Percentiles rank a stretch among this genome's conserved stretches.
These are phyloP conservation scores for Hylomyscus alleni DNA, from an alignment of 2,797 vertebrate species.

Conservation along the genomic window DNA sequence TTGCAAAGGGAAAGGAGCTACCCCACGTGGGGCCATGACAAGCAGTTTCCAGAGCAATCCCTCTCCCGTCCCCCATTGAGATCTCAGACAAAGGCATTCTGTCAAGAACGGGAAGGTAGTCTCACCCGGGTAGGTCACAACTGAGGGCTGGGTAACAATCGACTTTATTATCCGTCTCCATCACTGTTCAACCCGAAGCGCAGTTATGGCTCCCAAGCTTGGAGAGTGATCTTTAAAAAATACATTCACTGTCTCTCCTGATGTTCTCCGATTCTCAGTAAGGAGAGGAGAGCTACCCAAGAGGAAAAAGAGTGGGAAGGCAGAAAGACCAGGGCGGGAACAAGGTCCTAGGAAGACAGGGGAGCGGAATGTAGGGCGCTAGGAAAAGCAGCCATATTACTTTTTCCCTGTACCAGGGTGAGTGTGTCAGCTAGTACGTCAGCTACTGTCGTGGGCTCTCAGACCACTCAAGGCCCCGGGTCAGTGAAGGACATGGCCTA, in stretches of 20 bases:
- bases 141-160: neutral
- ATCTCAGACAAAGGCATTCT: neutral
- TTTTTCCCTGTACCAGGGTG: neutral
- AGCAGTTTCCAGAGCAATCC: neutral
- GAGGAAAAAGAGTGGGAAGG: neutral
- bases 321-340: neutral
- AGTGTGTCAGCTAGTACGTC: neutral
- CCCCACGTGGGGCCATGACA: neutral
- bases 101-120: neutral
- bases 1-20: neutral
- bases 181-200: neutral
- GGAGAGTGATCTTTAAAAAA: neutral
- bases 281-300: neutral
- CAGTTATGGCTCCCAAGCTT: neutral
- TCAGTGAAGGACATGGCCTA: neutral
- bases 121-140: conserved; percentile 9
- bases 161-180: conserved; percentile 65
- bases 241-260: neutral
- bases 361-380: neutral
- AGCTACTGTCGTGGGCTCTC: neutral
- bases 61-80: neutral
- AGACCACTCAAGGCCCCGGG: neutral
- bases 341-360: neutral
- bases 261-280: neutral
- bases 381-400: neutral